Percentiles rank a stretch among this genome's conserved stretches.
Evolutionary conservation across 1,140 invertebrate species (phyloP).

Genomic region (Ladona fulva): DNA sequence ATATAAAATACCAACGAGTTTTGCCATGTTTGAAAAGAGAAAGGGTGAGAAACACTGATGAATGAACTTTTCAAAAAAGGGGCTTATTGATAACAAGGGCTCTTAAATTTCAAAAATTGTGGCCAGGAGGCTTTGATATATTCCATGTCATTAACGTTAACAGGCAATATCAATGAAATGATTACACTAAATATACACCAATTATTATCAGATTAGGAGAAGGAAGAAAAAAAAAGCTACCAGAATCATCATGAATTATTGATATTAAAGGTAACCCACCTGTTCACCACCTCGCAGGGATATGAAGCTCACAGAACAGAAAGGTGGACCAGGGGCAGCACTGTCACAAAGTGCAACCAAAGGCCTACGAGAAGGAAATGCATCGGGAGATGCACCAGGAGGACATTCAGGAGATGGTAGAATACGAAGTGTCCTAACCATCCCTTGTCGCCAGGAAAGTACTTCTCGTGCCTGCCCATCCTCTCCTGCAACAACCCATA

Average conservation of each 20-base stretch:
- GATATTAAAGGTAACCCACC: conserved; percentile 36
- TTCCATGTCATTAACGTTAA: too few relatives aligned
- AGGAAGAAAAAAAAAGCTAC: too few relatives aligned
- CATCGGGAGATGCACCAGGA: conserved; percentile 29
- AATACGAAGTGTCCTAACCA: conserved; percentile 69
- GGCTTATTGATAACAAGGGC: too few relatives aligned
- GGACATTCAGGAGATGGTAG: conserved; percentile 53
- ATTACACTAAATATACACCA: too few relatives aligned
- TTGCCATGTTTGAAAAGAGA: too few relatives aligned
- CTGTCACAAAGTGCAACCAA: conserved; percentile 82
- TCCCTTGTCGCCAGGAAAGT: conserved; percentile 79
- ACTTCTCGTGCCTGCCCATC: conserved; percentile 87
- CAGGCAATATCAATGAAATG: too few relatives aligned
- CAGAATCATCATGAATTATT: not conserved
- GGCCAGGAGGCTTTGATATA: too few relatives aligned
- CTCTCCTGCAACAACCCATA: conserved; percentile 62
- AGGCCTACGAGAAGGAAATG: conserved; percentile 67
- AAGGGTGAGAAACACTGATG: too few relatives aligned
- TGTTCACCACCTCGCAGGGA: conserved; percentile 83
- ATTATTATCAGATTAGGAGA: too few relatives aligned
- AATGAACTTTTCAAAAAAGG: too few relatives aligned
- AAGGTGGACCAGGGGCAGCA: conserved; percentile 66
- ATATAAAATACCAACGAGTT: too few relatives aligned
- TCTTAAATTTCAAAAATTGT: too few relatives aligned
- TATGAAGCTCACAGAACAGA: conserved; percentile 79